Conservation (phyloP, 2,113 vertebrate genomes). For the Crocuta crocuta region DNA sequence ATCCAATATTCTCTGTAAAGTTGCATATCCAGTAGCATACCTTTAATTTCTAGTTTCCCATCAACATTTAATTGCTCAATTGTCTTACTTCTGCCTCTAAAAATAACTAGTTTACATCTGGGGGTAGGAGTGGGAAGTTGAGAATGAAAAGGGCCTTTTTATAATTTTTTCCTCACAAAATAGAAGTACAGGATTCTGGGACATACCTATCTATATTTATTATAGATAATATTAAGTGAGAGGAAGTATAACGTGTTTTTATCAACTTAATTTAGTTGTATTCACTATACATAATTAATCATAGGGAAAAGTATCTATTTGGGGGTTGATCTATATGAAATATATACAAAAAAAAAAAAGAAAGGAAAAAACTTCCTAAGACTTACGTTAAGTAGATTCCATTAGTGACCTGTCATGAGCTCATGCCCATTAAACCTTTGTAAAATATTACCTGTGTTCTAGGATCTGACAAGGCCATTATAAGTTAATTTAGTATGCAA, state of each 20-base stretch:
- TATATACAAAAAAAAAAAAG: not conserved
- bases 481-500: conserved; percentile 77
- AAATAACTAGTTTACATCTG: not conserved
- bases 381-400: conserved; percentile 47
- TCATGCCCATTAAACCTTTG: conserved; percentile 63
- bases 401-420: conserved; percentile 62
- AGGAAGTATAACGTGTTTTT: not conserved
- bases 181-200: not conserved
- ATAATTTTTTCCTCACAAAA: not conserved
- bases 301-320: conserved; percentile 41
- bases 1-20: not conserved
- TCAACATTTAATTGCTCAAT: not conserved
- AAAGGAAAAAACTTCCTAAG: not conserved
- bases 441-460: conserved; percentile 65
- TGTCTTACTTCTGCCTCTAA: not conserved
- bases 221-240: not conserved
- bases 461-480: conserved; percentile 64
- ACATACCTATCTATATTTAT: not conserved
- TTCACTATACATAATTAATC: conserved; percentile 30
- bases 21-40: not conserved
- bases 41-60: not conserved
- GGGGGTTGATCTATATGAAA: conserved; percentile 1
- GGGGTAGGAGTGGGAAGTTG: not conserved
- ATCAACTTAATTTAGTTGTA: conserved; percentile 44
- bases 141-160: not conserved